phyloP scores from a whole-genome alignment of 2,113 vertebrate genomes.

The Lycocorax pyrrhopterus region DNA sequence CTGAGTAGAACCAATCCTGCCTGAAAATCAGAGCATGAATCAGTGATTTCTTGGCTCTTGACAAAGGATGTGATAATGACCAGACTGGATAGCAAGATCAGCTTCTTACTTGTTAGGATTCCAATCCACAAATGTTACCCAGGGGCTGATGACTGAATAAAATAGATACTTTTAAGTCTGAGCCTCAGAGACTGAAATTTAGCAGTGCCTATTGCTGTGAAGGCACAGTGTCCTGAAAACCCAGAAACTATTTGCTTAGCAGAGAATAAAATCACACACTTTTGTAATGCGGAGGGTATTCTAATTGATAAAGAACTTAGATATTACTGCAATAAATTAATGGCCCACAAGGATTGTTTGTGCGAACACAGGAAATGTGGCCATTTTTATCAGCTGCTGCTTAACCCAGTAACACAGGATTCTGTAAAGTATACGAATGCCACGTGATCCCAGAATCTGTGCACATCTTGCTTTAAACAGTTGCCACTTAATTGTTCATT shows the following conservation, averaged over 20 bases:
- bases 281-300: background rate
- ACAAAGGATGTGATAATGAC: constrained; percentile 71
- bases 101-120: constrained; percentile 62
- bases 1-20: constrained; percentile 68
- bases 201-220: background rate
- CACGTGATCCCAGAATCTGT: background rate
- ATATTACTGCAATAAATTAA: background rate
- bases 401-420: background rate
- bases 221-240: constrained; percentile 26
- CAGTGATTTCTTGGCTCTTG: constrained; percentile 56
- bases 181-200: constrained; percentile 37
- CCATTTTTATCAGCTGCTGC: background rate
- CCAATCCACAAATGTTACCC: constrained; percentile 54
- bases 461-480: background rate
- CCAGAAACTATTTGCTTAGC: constrained; percentile 24
- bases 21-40: constrained; percentile 74
- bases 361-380: background rate
- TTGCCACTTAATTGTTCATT: background rate
- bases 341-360: background rate
- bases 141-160: constrained; percentile 58
- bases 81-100: constrained; percentile 52
- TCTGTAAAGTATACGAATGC: background rate
- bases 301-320: background rate
- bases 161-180: constrained; percentile 34
- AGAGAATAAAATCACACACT: background rate